A percentile compares a stretch with the other conserved stretches of the same genome.
Conservation (phyloP, 2,888 invertebrate species). For the Baronia brevicornis region DNA sequence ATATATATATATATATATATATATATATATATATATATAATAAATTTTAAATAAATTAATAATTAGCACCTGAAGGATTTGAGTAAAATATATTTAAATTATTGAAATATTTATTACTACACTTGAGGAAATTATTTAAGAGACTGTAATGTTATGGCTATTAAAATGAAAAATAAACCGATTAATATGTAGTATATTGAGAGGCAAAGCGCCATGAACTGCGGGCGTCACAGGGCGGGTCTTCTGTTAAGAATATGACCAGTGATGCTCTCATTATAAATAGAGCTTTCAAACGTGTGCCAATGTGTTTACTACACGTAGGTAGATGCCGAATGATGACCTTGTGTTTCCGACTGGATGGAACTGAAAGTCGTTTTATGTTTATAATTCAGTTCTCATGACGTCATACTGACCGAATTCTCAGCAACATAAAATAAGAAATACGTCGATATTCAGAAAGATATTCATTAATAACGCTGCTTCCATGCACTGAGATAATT, state of each 20-base stretch:
- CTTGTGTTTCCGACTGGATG: conserved; percentile 61
- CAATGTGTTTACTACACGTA: conserved; percentile 58
- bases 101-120: too few species aligned
- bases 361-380: conserved; percentile 58
- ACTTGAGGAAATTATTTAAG: too few species aligned
- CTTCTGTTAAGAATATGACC: conserved; percentile 37
- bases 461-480: conserved; percentile 19
- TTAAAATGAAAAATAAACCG: too few species aligned
- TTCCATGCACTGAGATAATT: conserved; percentile 7
- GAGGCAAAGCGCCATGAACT: conserved; percentile 17
- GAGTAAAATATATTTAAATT: too few species aligned
- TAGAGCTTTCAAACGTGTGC: conserved; percentile 54
- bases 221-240: conserved; percentile 47
- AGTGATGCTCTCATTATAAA: conserved; percentile 51
- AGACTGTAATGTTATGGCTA: too few species aligned
- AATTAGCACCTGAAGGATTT: too few species aligned
- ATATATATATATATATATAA: too few species aligned
- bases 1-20: too few species aligned
- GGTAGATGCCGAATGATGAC: conserved; percentile 52
- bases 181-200: conserved; percentile 17
- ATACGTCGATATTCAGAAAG: conserved; percentile 23
- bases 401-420: conserved; percentile 67
- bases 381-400: conserved; percentile 66
- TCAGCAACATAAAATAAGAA: conserved; percentile 36
- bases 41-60: too few species aligned